These are phyloP conservation scores for Pocillopora verrucosa DNA, from an alignment of 64 coral and sea anemone genomes.

Conservation along the genomic window DNA sequence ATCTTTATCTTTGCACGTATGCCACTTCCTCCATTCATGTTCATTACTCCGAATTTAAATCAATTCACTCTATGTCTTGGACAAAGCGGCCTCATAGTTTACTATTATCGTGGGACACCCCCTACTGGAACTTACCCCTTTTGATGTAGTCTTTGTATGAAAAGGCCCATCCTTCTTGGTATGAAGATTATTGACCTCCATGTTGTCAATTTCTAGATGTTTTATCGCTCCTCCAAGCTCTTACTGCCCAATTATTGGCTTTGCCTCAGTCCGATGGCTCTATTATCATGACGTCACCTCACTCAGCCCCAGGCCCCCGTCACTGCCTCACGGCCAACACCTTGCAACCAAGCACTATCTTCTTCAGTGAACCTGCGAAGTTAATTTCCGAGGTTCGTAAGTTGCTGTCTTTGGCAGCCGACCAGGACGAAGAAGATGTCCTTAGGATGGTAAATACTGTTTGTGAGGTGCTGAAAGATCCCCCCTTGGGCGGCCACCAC, in stretches of 20 bases:
- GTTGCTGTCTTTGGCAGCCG: slow-evolving; percentile 14
- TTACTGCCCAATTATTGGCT: slow-evolving; percentile 46
- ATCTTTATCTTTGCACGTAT: no score
- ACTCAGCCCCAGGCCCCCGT: slow-evolving; percentile 59
- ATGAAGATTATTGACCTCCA: background rate
- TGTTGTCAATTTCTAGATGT: slow-evolving; percentile 1
- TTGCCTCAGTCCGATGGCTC: slow-evolving; percentile 55
- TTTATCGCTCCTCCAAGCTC: slow-evolving; percentile 16
- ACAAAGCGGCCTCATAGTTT: no score
- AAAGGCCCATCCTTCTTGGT: background rate
- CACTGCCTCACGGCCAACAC: slow-evolving; percentile 58
- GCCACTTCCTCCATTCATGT: no score
- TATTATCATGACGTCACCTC: slow-evolving; percentile 19
- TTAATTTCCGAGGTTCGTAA: slow-evolving; percentile 45
- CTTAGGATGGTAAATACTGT: slow-evolving; percentile 41
- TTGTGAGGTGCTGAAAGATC: slow-evolving; percentile 68
- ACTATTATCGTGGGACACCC: no score
- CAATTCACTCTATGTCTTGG: no score
- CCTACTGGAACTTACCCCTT: no score
- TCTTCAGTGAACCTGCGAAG: slow-evolving; percentile 54
- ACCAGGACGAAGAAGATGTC: slow-evolving; percentile 42
- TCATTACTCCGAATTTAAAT: no score
- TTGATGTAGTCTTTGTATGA: no score
- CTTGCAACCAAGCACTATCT: slow-evolving; percentile 73
- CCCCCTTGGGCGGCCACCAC: slow-evolving; percentile 16